Evolutionary conservation across 92 coral and sea anemone genomes (phyloP), one percentile per base, ranked within the genome.

Genomic region (Plumapathes pennacea): DNA sequence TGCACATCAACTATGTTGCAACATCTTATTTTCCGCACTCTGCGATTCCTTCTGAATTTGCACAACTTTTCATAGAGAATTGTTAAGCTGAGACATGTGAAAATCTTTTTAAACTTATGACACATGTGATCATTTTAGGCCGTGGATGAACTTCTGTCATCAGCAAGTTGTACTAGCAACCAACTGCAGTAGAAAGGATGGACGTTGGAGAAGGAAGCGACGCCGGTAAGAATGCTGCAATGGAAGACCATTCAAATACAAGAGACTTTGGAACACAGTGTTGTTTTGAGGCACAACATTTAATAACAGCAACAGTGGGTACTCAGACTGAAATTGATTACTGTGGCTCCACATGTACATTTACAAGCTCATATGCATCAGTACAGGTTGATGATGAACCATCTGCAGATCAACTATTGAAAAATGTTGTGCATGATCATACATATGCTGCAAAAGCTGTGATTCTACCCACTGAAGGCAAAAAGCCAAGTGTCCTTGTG

Each of bases 191-290:
- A 2, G 38, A n/a, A 28, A 17, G 6, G 17, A 1, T 50, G 13
- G 32, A 11, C 18, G 27, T 6, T 0, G 62, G 33, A 32, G 62
- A 33, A 36, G 10, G 10, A 15, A 12, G 36, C 17, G 2, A 1
- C 25, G 19, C 11, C 38, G 46, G 25, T 3, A 34, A 34, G 34
- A 24, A 57, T 14, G 32, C 45, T 23, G 31, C 45, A 4, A 32
- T 38, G 30, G 3, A 39, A 4, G 48, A 0, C 50, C 64, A 36
- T 2, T 5, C 12, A n/a, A n/a, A n/a, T n/a, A 38, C 15, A 49
- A 12, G 10, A 1, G 64, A 57, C 15, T 10, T 57, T 38, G 64
- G 50, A 13, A 38, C 27, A 6, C 64, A 57, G 31, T 38, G 64
- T 28, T 57, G 49, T n/a, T 39, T 23, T 24, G 32, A 24, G 1